phyloP scores from a whole-genome alignment of 2,113 vertebrate species.

The Gadus chalcogrammus region DNA sequence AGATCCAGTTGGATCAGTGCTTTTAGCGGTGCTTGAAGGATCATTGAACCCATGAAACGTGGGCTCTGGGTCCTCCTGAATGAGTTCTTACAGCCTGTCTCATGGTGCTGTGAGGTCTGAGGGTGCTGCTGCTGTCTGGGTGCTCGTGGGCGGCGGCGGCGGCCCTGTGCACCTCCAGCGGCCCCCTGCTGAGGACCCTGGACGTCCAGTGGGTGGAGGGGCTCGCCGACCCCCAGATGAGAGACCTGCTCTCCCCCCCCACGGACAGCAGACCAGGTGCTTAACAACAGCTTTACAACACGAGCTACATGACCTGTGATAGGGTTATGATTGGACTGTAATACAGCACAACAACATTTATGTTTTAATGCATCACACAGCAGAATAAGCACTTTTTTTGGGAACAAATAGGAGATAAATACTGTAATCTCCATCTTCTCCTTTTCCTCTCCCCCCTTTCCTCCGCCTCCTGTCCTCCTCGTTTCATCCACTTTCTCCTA shows the following conservation, averaged over 20 bases:
- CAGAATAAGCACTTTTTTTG: neutral
- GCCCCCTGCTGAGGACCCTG: constrained; percentile 87
- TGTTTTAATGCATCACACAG: too few species aligned
- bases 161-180: constrained; percentile 91
- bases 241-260: constrained; percentile 90
- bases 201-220: constrained; percentile 97
- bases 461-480: too few species aligned
- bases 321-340: neutral
- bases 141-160: constrained; percentile 96
- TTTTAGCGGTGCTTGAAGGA: too few species aligned
- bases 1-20: too few species aligned
- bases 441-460: too few species aligned
- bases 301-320: neutral
- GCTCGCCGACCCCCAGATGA: constrained; percentile 94
- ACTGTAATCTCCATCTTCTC: too few species aligned
- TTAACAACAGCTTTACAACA: neutral
- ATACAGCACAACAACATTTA: too few species aligned
- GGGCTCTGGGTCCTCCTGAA: too few species aligned
- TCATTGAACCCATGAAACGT: too few species aligned
- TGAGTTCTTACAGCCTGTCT: too few species aligned
- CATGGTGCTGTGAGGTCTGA: constrained; percentile 73
- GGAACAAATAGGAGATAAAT: neutral
- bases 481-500: too few species aligned
- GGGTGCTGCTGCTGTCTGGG: constrained; percentile 86
- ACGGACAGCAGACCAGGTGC: constrained; percentile 95